These are phyloP conservation scores for Narcine bancroftii DNA, from an alignment of 2,113 vertebrate genomes.

Conservation along the genomic window DNA sequence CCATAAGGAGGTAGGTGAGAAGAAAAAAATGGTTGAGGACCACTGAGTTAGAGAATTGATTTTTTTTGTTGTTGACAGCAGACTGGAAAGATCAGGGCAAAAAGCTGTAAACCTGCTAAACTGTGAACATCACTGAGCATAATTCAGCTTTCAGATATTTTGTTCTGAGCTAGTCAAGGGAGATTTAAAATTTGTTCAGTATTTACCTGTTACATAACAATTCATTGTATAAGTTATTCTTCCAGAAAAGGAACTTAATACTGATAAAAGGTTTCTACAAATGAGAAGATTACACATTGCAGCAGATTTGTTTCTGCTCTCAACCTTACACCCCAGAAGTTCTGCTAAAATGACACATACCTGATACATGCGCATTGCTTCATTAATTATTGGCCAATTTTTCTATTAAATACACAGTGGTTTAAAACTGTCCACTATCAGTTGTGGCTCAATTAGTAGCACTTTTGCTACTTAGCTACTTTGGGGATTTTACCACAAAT, in stretches of 20 bases:
- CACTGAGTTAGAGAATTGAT: background rate
- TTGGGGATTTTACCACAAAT: too few species aligned
- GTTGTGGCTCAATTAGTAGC: too few species aligned
- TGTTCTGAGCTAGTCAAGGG: background rate
- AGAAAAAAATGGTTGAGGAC: too few species aligned
- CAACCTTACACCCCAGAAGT: background rate
- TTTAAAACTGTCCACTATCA: background rate
- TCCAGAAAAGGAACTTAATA: background rate
- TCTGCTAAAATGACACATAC: background rate
- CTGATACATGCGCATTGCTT: background rate
- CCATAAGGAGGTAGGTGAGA: too few species aligned
- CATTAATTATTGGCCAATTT: background rate
- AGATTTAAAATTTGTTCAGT: background rate
- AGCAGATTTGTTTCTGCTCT: background rate
- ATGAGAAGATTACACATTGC: background rate
- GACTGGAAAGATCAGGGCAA: background rate
- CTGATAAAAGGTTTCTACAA: background rate
- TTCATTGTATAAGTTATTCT: background rate
- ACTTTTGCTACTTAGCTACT: too few species aligned
- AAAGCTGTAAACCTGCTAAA: background rate
- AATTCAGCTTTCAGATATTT: background rate
- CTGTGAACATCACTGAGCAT: background rate
- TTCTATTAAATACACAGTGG: background rate
- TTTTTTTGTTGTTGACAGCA: background rate
- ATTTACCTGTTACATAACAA: background rate